A percentile compares a stretch with the other conserved stretches of the same genome.
Conservation (phyloP, 2,888 invertebrate genomes). For the Lochmaea capreae region DNA sequence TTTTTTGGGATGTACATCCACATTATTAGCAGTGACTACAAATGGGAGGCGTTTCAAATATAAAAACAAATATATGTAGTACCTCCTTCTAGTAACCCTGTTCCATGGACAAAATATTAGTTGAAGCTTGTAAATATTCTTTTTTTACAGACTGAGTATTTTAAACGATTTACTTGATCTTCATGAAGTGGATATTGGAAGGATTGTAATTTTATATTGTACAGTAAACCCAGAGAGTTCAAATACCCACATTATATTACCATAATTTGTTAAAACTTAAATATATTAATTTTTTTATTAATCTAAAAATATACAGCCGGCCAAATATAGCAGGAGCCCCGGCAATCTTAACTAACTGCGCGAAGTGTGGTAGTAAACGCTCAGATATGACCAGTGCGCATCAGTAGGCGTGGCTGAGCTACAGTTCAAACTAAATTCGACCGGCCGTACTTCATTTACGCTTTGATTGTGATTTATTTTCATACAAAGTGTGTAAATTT, state of each 20-base stretch:
- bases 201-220: constrained; percentile 33
- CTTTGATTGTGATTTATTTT: constrained; percentile 20
- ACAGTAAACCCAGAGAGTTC: constrained; percentile 27
- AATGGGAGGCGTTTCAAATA: not conserved
- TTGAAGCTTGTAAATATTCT: constrained; percentile 36
- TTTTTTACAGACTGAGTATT: constrained; percentile 58
- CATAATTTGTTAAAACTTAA: constrained; percentile 19
- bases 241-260: constrained; percentile 23
- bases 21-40: not conserved
- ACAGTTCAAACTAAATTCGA: no score
- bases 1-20: constrained; percentile 9
- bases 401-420: no score
- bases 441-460: not conserved
- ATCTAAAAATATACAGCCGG: not conserved
- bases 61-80: not conserved
- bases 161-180: constrained; percentile 46
- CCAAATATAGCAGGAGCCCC: no score
- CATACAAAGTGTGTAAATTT: constrained; percentile 1
- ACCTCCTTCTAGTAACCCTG: constrained; percentile 19
- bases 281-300: constrained; percentile 6
- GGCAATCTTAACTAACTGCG: no score
- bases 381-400: no score
- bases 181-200: constrained; percentile 29
- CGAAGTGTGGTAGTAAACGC: no score
- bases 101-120: constrained; percentile 19